Evolutionary conservation across 92 coral and sea anemone genomes (phyloP).

Genomic region (Zoanthus gigantus): DNA sequence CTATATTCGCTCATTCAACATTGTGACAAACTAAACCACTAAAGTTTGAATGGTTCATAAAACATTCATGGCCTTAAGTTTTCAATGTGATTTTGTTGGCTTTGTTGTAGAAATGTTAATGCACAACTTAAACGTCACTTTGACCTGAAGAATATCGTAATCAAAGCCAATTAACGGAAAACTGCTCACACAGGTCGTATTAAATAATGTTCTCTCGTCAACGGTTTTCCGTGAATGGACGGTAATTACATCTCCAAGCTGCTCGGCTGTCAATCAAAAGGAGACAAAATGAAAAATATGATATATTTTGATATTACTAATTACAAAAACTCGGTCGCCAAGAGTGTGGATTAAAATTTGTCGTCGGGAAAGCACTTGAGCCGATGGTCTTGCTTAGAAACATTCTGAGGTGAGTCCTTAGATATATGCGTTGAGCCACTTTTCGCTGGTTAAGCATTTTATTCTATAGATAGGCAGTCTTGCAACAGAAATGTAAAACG

Average conservation of each 20-base stretch:
- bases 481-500: no score
- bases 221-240: background rate
- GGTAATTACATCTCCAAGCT: background rate
- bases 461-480: no score
- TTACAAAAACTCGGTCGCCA: no score
- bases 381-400: no score
- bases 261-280: constrained; percentile 29
- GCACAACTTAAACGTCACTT: background rate
- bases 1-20: constrained; percentile 5
- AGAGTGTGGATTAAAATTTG: no score
- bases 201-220: constrained; percentile 10
- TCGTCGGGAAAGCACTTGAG: no score
- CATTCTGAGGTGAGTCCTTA: no score
- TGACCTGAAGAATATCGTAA: background rate
- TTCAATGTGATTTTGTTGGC: background rate
- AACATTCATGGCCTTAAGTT: constrained; percentile 15
- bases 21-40: background rate
- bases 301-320: background rate
- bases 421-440: no score
- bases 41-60: constrained; percentile 11
- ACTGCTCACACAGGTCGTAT: background rate
- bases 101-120: background rate
- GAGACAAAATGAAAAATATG: background rate
- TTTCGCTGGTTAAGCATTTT: no score
- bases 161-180: background rate